Evolutionary conservation across 2,113 vertebrate genomes (phyloP).

Genomic region (Chloebia gouldiae): DNA sequence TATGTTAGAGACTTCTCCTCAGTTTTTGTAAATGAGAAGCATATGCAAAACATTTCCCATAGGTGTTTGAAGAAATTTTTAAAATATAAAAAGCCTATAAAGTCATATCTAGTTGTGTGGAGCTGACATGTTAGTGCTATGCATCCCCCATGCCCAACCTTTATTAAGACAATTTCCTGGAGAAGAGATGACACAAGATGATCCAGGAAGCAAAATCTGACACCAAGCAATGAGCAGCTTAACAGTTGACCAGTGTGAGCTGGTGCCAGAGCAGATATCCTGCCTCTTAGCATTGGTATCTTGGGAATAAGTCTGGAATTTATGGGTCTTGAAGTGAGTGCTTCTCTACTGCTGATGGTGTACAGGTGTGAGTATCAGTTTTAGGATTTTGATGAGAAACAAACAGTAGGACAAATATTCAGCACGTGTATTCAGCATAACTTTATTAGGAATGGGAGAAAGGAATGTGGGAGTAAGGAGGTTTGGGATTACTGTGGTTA

Average conservation of each 20-base stretch:
- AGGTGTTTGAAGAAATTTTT: not conserved
- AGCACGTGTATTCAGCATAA: not conserved
- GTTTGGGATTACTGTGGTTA: slow-evolving; percentile 22
- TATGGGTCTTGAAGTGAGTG: not conserved
- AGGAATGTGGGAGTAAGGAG: not conserved
- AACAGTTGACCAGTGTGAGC: not conserved
- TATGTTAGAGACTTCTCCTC: not conserved
- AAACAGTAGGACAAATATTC: not conserved
- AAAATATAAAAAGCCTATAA: not conserved
- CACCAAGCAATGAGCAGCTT: not conserved
- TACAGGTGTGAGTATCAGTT: not conserved
- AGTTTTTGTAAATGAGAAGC: not conserved
- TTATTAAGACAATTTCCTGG: not conserved
- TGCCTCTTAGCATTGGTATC: not conserved
- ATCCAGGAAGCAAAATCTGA: not conserved
- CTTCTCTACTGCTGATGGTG: not conserved
- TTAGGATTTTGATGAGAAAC: not conserved
- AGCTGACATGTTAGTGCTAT: not conserved
- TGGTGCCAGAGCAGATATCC: not conserved
- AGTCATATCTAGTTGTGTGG: not conserved
- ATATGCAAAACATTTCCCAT: not conserved
- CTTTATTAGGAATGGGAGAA: not conserved
- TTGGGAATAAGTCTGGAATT: not conserved
- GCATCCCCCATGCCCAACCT: not conserved
- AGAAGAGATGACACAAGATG: not conserved